phyloP scores from a whole-genome alignment of 1,140 invertebrate species.

The Drosophila nebulosa region DNA sequence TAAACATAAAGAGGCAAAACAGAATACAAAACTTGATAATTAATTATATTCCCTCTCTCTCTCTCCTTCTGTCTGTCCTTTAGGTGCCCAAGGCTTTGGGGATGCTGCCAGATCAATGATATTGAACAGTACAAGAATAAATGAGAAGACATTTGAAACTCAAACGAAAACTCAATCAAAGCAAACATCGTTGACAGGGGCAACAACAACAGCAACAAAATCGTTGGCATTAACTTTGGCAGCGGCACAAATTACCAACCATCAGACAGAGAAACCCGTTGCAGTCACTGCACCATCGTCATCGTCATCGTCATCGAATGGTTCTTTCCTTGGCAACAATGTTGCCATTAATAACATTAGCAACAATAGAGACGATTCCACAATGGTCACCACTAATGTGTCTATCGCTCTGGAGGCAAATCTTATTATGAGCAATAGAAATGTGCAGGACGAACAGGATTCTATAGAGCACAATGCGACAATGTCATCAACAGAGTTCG shows the following conservation, averaged over 20 bases:
- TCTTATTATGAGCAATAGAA: conserved; percentile 74
- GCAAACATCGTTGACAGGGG: conserved; percentile 38
- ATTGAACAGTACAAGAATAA: conserved; percentile 68
- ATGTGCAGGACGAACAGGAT: conserved; percentile 54
- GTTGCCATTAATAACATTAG: conserved; percentile 69
- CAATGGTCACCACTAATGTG: conserved; percentile 31
- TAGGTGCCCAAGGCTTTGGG: conserved; percentile 20
- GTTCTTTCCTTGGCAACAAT: conserved; percentile 27
- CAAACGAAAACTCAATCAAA: conserved; percentile 65
- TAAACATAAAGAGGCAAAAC: conserved; percentile 26
- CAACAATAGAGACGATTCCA: conserved; percentile 45
- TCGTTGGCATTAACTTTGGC: conserved; percentile 61
- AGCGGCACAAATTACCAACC: conserved; percentile 56
- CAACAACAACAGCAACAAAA: conserved; percentile 34
- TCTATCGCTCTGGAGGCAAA: conserved; percentile 56
- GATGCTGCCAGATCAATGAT: conserved; percentile 47
- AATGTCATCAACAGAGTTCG: not conserved
- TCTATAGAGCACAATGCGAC: conserved; percentile 36
- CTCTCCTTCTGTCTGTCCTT: conserved; percentile 10
- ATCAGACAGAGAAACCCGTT: conserved; percentile 26
- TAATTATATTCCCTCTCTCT: conserved; percentile 56
- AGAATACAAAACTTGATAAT: conserved; percentile 66
- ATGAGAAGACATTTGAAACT: conserved; percentile 65
- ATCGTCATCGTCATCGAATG: not conserved
- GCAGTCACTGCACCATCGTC: conserved; percentile 29